phyloP scores from a whole-genome alignment of 1,140 invertebrate species.

The Hestina assimilis region DNA sequence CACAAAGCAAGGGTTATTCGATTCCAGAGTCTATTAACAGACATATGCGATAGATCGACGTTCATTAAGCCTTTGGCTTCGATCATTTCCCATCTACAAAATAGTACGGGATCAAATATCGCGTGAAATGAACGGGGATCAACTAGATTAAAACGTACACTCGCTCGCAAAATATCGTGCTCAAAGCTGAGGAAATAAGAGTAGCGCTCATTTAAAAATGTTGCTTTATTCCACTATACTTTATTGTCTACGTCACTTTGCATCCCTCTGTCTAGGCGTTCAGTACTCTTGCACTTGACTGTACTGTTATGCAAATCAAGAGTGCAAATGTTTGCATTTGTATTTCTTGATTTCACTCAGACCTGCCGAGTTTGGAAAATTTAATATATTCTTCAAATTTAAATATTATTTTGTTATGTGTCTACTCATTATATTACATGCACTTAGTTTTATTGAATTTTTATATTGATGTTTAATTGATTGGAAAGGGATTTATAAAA shows the following conservation, averaged over 20 bases:
- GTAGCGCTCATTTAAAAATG: constrained; percentile 17
- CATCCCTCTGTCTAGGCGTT: constrained; percentile 19
- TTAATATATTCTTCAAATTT: not conserved
- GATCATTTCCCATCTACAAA: constrained; percentile 23
- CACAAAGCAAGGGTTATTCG: constrained; percentile 9
- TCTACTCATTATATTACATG: constrained; percentile 90
- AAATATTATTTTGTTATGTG: not conserved
- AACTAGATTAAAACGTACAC: constrained; percentile 24
- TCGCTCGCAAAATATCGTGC: constrained; percentile 14
- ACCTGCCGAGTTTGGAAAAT: not conserved
- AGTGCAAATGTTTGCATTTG: constrained; percentile 24
- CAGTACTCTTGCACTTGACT: constrained; percentile 15
- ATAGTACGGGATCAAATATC: constrained; percentile 17
- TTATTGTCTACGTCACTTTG: constrained; percentile 22
- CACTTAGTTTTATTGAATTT: too few species aligned
- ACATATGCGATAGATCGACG: constrained; percentile 8
- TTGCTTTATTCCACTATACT: constrained; percentile 9
- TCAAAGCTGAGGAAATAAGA: constrained; percentile 15
- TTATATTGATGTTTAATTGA: too few species aligned
- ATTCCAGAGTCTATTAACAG: not conserved
- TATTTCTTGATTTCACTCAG: constrained; percentile 14
- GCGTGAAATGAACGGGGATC: constrained; percentile 5
- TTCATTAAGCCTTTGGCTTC: constrained; percentile 22
- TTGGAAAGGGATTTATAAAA: too few species aligned
- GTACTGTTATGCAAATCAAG: constrained; percentile 23